Conservation (phyloP, 23 tunicate species). For the Halocynthia roretzi region DNA sequence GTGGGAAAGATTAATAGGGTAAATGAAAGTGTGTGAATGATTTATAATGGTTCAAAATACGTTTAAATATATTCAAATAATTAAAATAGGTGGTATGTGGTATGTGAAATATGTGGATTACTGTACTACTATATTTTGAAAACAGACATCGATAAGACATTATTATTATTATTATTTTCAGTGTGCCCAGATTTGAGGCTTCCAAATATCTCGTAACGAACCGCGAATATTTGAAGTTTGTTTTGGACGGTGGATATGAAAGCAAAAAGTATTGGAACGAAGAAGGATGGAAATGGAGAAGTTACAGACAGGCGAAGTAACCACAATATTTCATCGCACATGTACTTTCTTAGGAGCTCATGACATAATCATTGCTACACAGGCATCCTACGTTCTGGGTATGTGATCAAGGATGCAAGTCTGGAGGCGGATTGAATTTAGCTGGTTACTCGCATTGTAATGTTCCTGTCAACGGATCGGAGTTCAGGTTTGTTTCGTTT, state of each 20-base stretch:
- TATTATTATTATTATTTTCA: slow-evolving; percentile 10
- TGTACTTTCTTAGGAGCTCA: neutral
- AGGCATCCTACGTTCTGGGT: slow-evolving; percentile 95
- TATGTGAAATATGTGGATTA: too few species aligned
- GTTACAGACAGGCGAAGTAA: slow-evolving; percentile 55
- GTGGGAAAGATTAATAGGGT: too few species aligned
- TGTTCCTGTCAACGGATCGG: neutral
- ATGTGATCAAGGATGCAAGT: slow-evolving; percentile 58
- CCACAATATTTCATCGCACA: neutral
- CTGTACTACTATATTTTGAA: too few species aligned
- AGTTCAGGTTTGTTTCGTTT: neutral
- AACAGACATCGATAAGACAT: too few species aligned
- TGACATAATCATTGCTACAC: neutral
- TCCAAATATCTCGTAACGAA: slow-evolving; percentile 82
- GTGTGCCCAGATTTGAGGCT: slow-evolving; percentile 76
- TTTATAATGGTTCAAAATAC: too few species aligned
- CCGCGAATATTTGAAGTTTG: slow-evolving; percentile 61
- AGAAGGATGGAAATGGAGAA: slow-evolving; percentile 76
- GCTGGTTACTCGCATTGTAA: slow-evolving; percentile 49
- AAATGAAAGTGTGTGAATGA: too few species aligned
- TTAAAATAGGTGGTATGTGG: too few species aligned
- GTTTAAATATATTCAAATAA: too few species aligned
- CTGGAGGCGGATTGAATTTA: slow-evolving; percentile 62
- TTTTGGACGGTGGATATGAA: slow-evolving; percentile 65
- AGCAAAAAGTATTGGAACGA: slow-evolving; percentile 48